Conservation (phyloP, 2,113 vertebrate species). For the Lipotes vexillifer region DNA sequence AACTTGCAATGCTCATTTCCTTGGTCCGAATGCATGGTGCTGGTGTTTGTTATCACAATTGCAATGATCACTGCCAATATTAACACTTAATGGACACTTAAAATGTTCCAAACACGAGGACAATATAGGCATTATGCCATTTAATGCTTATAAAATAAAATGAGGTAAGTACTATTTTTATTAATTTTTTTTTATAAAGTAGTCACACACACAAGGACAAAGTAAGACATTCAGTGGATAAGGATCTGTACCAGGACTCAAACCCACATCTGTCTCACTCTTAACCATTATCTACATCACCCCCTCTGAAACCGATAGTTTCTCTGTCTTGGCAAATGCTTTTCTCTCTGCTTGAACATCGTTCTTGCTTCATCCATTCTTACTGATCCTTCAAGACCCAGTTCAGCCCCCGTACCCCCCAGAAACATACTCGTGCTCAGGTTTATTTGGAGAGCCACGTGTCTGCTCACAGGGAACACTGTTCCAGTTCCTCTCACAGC, state of each 20-base stretch:
- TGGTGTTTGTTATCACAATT: no score
- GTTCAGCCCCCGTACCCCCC: fast-evolving
- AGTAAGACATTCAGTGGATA: neutral
- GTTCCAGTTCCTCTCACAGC: neutral
- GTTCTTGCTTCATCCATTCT: neutral
- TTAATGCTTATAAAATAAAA: neutral
- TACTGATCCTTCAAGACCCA: neutral
- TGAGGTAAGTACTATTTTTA: neutral
- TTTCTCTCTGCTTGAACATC: no score
- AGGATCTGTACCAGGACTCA: neutral
- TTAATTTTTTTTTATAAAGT: neutral
- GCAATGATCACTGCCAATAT: neutral
- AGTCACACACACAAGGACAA: neutral
- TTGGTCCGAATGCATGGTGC: no score
- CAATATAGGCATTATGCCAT: no score
- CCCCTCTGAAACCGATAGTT: neutral
- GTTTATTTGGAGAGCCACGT: fast-evolving
- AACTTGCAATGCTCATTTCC: neutral
- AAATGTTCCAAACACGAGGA: neutral
- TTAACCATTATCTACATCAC: no score
- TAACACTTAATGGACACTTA: neutral
- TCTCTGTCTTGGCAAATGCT: neutral
- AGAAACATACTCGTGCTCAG: neutral
- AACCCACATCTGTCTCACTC: neutral
- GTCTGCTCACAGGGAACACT: fast-evolving